Percentiles rank a stretch among this genome's conserved stretches.
These are phyloP conservation scores for Steatornis caripensis DNA, from an alignment of 2,113 vertebrate species.

Conservation along the genomic window DNA sequence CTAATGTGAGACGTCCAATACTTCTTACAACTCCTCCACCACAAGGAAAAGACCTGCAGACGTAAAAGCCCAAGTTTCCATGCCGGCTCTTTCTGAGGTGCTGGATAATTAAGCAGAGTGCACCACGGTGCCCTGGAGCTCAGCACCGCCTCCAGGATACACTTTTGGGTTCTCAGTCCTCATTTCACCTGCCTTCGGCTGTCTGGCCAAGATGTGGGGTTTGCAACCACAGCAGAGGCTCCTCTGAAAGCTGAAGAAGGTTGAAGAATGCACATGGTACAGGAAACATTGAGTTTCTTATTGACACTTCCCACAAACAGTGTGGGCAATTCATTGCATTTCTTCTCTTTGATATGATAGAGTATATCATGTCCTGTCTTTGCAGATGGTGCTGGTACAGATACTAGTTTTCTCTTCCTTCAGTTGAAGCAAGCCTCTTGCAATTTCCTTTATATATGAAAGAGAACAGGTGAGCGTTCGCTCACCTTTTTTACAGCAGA, in stretches of 20 bases:
- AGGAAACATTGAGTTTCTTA: neutral
- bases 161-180: neutral
- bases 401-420: neutral
- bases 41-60: neutral
- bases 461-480: neutral
- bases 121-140: neutral
- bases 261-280: neutral
- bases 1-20: accelerated
- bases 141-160: neutral
- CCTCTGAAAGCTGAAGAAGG: neutral
- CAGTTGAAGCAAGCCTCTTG: neutral
- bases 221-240: neutral
- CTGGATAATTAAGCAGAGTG: neutral
- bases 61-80: neutral
- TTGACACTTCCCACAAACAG: neutral
- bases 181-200: neutral
- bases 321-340: neutral
- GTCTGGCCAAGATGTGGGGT: neutral
- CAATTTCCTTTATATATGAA: neutral
- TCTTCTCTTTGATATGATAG: neutral
- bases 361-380: neutral
- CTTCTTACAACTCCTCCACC: neutral
- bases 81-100: neutral
- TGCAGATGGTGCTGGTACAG: neutral
- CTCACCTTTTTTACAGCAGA: neutral